Evolutionary conservation across 2,888 invertebrate species (phyloP), one percentile per base, ranked within the genome.

Genomic region (Smittia sp.): DNA sequence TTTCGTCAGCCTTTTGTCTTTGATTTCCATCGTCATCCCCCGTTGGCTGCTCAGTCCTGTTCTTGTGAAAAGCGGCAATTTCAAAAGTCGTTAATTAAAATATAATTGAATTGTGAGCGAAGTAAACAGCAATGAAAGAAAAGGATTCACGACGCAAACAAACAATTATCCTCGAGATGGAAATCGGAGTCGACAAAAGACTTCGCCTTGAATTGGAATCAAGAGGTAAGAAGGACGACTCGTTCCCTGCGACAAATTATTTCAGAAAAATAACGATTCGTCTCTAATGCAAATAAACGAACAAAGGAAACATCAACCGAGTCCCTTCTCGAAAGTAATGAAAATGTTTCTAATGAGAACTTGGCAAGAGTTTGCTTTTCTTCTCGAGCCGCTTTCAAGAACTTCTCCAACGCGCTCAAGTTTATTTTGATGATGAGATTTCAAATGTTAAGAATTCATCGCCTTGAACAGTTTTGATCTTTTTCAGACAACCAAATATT

Each of bases 31-130:
- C 15, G 4, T 15, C 7, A 15, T 20, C 13, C 24, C 25, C 39
- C n/a, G 20, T 1, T 20, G 3, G 46, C 27, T 27, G 20, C 3
- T 27, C 32, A 1, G 27, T 9, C 20, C 25, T 6, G 18, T 32
- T 58, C 15, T 18, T 4, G 2, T 20, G n/a, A 18, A 58, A 58
- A 15, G 46, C 46, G 46, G 15, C n/a, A 46, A n/a, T 46, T 46
- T 11, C 58, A 58, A 38, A 66, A 6, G 66, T 41, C 67, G 41
- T 67, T 67, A 67, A 67, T 67, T 67, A 67, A 67, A 67, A 67
- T 67, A 67, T 67, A 67, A 67, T 67, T 41, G 67, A 41, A 67
- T 24, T 67, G 6, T 15, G 7, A 67, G 20, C 7, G 67, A 18
- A n/a, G 22, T 1, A 13, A n/a, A 24, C 13, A 22, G 18, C 18